These are phyloP conservation scores for Limnephilus rhombicus DNA, from an alignment of 2,888 invertebrate species.

Conservation along the genomic window DNA sequence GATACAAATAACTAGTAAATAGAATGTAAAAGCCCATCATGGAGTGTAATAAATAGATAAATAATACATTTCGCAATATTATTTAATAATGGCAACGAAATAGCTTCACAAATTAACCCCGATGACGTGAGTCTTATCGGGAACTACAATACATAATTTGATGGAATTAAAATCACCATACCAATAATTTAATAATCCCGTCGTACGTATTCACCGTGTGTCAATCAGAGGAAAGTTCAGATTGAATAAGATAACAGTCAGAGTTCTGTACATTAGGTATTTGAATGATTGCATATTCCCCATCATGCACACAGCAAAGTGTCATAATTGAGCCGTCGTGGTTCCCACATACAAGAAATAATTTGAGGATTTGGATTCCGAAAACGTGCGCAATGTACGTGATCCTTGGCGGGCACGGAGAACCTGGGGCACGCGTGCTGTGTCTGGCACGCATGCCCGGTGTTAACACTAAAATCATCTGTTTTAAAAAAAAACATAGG, in stretches of 20 bases:
- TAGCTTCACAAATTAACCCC: neutral
- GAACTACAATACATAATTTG: neutral
- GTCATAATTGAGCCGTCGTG: slow-evolving; percentile 49
- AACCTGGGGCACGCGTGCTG: neutral
- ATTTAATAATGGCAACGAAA: neutral
- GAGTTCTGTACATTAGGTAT: neutral
- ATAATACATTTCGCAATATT: neutral
- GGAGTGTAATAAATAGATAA: no score
- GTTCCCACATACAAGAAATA: slow-evolving; percentile 53
- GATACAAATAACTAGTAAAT: no score
- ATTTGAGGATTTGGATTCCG: slow-evolving; percentile 56
- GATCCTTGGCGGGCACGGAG: neutral
- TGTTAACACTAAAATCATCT: neutral
- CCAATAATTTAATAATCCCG: neutral
- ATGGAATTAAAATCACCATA: neutral
- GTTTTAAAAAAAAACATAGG: neutral
- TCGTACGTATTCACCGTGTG: slow-evolving; percentile 2
- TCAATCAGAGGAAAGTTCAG: slow-evolving; percentile 6
- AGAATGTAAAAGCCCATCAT: no score
- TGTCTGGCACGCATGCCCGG: neutral
- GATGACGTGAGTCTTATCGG: neutral
- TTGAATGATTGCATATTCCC: slow-evolving; percentile 28
- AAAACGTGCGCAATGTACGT: slow-evolving; percentile 55
- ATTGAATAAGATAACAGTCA: neutral
- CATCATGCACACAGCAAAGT: slow-evolving; percentile 7